These are phyloP conservation scores for Dione juno DNA, from an alignment of 2,888 invertebrate genomes.

Conservation along the genomic window DNA sequence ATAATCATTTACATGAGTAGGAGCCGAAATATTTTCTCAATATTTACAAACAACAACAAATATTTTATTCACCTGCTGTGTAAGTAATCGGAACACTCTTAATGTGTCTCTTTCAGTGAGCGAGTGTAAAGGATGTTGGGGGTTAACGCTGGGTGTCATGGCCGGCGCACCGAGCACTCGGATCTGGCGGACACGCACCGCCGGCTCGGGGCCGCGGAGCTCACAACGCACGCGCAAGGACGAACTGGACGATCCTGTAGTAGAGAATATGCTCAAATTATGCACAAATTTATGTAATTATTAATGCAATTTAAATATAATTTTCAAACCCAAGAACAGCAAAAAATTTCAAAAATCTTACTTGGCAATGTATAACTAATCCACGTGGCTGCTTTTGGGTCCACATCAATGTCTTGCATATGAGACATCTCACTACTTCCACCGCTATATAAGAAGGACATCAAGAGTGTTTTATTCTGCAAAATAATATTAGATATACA, in stretches of 20 bases:
- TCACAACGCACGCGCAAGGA: conserved; percentile 89
- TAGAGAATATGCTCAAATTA: neutral
- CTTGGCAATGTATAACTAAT: conserved; percentile 91
- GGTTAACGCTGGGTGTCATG: conserved; percentile 47
- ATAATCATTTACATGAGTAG: too few species aligned
- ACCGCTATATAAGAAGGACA: conserved; percentile 93
- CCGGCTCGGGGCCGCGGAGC: conserved; percentile 95
- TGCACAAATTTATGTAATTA: too few species aligned
- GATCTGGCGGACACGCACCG: conserved; percentile 94
- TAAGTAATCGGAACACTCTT: conserved; percentile 93
- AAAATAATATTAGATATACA: neutral
- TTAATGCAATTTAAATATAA: neutral
- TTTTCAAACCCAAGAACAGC: neutral
- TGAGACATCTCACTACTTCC: conserved; percentile 92
- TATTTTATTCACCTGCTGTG: conserved; percentile 15
- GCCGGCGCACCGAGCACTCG: conserved; percentile 65
- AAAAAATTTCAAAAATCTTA: conserved; percentile 70
- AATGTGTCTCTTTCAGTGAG: conserved; percentile 96
- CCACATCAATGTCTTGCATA: conserved; percentile 92
- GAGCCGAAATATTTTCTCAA: too few species aligned
- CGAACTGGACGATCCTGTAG: conserved; percentile 66
- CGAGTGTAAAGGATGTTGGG: conserved; percentile 89
- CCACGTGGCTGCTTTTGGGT: conserved; percentile 94
- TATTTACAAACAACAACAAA: too few species aligned
- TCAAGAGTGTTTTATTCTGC: conserved; percentile 94